Percentiles rank a stretch among this genome's conserved stretches.
phyloP scores from a whole-genome alignment of 2,113 vertebrate genomes.

The Potamarius usumacintae region DNA sequence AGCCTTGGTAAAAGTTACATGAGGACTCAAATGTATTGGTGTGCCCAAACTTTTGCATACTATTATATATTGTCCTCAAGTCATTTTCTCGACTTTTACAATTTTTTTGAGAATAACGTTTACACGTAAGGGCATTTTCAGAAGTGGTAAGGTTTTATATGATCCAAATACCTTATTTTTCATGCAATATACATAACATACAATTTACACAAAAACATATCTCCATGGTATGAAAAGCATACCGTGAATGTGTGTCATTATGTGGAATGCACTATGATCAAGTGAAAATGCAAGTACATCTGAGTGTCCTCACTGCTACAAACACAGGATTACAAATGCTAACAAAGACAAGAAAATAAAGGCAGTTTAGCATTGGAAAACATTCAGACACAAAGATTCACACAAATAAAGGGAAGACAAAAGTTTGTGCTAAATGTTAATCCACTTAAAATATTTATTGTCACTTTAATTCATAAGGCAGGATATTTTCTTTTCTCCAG shows the following conservation, averaged over 20 bases:
- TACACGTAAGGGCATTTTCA: neutral
- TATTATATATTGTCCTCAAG: too few relatives aligned
- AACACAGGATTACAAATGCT: neutral
- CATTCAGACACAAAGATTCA: neutral
- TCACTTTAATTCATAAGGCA: conserved; percentile 73
- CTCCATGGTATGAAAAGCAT: conserved; percentile 6
- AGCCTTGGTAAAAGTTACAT: too few relatives aligned
- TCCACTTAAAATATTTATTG: conserved; percentile 79
- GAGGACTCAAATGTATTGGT: too few relatives aligned
- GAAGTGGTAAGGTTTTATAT: neutral
- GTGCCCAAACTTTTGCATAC: too few relatives aligned
- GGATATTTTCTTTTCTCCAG: conserved; percentile 76
- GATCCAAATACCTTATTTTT: neutral
- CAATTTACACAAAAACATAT: neutral
- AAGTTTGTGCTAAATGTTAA: conserved; percentile 70
- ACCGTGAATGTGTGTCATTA: conserved; percentile 43
- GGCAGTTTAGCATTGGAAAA: neutral
- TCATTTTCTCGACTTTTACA: neutral
- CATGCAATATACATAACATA: neutral
- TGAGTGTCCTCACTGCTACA: neutral
- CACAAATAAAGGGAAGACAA: conserved; percentile 57
- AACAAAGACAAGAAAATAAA: neutral
- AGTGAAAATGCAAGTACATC: neutral
- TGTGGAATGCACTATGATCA: conserved; percentile 50
- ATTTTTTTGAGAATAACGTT: neutral